Evolutionary conservation across 2,797 vertebrate species (phyloP).

Genomic region (Eupleurogrammus muticus): DNA sequence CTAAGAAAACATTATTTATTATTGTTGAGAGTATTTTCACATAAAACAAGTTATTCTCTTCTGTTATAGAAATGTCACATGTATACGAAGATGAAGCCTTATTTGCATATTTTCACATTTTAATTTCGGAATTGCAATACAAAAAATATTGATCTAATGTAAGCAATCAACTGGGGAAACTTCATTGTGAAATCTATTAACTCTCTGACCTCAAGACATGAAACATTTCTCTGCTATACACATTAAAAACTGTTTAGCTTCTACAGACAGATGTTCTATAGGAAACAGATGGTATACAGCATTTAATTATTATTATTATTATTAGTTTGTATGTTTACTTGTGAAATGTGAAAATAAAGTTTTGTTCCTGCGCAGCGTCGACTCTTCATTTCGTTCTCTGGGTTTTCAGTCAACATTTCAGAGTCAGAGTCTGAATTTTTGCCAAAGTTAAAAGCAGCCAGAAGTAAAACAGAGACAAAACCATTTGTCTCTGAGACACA

Average conservation of each 20-base stretch:
- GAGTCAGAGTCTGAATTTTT: neutral
- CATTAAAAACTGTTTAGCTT: conserved; percentile 5
- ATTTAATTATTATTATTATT: neutral
- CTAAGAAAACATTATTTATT: too few relatives aligned
- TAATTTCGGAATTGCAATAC: too few relatives aligned
- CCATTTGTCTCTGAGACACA: neutral
- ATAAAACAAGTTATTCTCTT: too few relatives aligned
- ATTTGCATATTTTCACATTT: too few relatives aligned
- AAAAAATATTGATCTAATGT: too few relatives aligned
- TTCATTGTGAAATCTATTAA: too few relatives aligned
- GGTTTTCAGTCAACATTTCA: neutral
- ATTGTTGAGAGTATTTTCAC: too few relatives aligned
- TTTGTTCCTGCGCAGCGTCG: neutral
- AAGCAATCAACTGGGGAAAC: too few relatives aligned
- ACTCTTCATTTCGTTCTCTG: conserved; percentile 3
- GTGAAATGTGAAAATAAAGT: neutral
- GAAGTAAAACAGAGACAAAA: neutral
- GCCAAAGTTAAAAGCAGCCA: neutral
- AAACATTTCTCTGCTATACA: too few relatives aligned
- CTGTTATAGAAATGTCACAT: too few relatives aligned
- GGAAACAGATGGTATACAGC: neutral
- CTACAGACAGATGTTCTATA: neutral
- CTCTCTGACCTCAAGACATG: too few relatives aligned
- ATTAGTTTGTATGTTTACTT: neutral
- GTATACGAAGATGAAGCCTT: too few relatives aligned